Percentiles rank a stretch among this genome's conserved stretches.
Conservation (phyloP, 2,113 vertebrate genomes). For the Eurystomus gularis region DNA sequence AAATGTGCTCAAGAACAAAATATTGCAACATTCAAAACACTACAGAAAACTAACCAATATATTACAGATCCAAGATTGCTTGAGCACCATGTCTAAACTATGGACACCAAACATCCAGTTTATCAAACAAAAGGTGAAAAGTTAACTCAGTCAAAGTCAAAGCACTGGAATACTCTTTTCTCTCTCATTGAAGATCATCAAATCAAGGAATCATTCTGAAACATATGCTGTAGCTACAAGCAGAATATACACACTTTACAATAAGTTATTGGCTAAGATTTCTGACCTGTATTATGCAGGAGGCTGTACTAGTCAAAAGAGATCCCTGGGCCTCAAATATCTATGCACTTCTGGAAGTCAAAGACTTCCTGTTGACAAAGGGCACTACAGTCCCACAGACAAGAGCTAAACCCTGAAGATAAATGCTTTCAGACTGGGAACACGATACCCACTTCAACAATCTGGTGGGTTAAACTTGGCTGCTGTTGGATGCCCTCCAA, state of each 20-base stretch:
- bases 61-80: neutral
- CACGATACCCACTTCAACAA: neutral
- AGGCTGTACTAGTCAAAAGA: neutral
- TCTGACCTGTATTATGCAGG: neutral
- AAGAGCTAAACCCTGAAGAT: neutral
- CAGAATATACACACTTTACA: neutral
- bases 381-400: neutral
- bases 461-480: neutral
- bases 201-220: neutral
- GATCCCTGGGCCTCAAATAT: neutral
- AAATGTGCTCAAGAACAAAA: neutral
- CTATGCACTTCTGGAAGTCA: neutral
- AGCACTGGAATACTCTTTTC: neutral
- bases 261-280: neutral
- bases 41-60: neutral
- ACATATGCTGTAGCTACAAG: neutral
- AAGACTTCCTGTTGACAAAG: neutral
- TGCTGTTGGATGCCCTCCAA: neutral
- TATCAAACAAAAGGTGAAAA: neutral
- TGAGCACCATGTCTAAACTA: neutral
- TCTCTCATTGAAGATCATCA: neutral
- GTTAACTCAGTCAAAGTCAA: neutral
- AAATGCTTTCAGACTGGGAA: neutral
- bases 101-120: neutral
- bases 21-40: neutral